phyloP scores from a whole-genome alignment of 1,140 invertebrate species.

The Dolichoris vasculosae region DNA sequence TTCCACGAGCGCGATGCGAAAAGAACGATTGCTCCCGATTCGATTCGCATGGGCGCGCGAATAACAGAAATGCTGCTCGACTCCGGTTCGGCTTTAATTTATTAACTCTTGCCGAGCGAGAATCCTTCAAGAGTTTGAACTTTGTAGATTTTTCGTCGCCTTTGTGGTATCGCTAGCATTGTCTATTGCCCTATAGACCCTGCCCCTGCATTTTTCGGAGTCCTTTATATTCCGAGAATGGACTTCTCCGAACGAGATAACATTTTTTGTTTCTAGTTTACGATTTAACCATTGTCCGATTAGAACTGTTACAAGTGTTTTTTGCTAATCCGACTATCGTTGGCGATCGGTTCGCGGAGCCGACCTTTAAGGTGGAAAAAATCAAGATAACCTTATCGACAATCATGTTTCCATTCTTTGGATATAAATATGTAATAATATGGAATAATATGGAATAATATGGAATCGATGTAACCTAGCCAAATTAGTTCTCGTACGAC shows the following conservation, averaged over 20 bases:
- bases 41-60: constrained; percentile 29
- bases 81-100: constrained; percentile 25
- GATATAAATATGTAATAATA: too few species aligned
- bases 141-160: constrained; percentile 1
- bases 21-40: constrained; percentile 58
- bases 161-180: not conserved
- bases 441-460: too few species aligned
- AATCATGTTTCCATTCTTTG: too few species aligned
- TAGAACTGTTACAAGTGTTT: not conserved
- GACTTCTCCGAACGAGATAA: not conserved
- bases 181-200: constrained; percentile 1
- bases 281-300: not conserved
- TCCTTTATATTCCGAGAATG: not conserved
- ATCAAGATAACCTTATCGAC: too few species aligned
- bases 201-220: not conserved
- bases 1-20: constrained; percentile 21
- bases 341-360: too few species aligned
- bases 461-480: too few species aligned
- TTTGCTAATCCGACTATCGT: too few species aligned
- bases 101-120: constrained; percentile 26
- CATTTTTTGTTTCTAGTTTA: not conserved
- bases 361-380: too few species aligned
- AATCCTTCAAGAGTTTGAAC: not conserved
- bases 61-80: constrained; percentile 18
- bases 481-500: too few species aligned